These are phyloP conservation scores for Orius laevigatus DNA, from an alignment of 1,140 invertebrate species.

Conservation along the genomic window DNA sequence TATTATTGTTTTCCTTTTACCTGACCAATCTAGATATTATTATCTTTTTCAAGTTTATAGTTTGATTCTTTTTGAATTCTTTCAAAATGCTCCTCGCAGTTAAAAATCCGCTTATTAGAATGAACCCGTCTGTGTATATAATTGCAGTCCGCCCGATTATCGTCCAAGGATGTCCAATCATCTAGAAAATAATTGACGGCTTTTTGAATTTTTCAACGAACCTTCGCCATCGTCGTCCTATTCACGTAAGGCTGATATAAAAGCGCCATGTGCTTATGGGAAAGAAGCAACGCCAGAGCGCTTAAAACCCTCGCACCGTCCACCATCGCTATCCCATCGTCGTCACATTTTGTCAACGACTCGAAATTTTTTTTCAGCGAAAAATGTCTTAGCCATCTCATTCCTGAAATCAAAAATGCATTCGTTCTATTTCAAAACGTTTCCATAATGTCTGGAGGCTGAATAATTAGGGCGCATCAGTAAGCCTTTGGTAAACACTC, in stretches of 20 bases:
- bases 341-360: conserved; percentile 29
- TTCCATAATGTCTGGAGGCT: no score
- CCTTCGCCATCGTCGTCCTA: conserved; percentile 45
- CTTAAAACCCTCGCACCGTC: conserved; percentile 49
- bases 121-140: conserved; percentile 56
- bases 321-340: conserved; percentile 39
- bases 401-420: not conserved
- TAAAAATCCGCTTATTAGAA: conserved; percentile 51
- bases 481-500: no score
- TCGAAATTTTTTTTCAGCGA: conserved; percentile 37
- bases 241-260: conserved; percentile 50
- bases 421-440: not conserved
- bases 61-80: conserved; percentile 6
- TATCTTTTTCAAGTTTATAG: conserved; percentile 3
- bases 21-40: conserved; percentile 9
- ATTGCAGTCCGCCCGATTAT: conserved; percentile 50
- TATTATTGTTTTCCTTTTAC: no score
- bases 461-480: no score
- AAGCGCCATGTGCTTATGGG: conserved; percentile 53
- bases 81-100: conserved; percentile 43
- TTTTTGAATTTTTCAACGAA: no score
- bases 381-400: conserved; percentile 30
- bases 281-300: conserved; percentile 39
- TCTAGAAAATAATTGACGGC: conserved; percentile 27
- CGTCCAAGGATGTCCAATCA: conserved; percentile 45